phyloP scores from a whole-genome alignment of 2,113 vertebrate species.

The Platichthys flesus region DNA sequence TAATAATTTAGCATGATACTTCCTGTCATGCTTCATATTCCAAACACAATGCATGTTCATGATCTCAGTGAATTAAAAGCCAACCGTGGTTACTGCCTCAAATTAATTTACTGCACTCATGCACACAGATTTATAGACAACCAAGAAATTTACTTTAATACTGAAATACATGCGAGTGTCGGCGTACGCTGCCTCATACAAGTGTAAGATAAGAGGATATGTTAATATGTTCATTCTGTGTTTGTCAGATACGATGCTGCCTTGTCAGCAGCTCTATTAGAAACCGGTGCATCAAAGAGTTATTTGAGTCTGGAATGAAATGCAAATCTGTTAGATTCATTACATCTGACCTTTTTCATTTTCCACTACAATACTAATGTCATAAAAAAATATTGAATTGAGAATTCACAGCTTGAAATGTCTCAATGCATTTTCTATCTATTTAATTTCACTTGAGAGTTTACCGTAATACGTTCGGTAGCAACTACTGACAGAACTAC shows the following conservation, averaged over 20 bases:
- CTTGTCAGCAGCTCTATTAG: too few species aligned
- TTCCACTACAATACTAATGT: background rate
- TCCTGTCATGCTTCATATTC: constrained; percentile 40
- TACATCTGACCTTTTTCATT: background rate
- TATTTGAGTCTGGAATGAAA: background rate
- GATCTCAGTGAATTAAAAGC: constrained; percentile 29
- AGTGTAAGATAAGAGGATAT: constrained; percentile 5
- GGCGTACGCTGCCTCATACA: background rate
- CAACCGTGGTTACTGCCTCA: constrained; percentile 8
- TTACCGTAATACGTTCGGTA: background rate
- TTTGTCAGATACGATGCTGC: background rate
- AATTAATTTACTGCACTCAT: constrained; percentile 21
- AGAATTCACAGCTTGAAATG: constrained; percentile 7
- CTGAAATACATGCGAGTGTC: background rate
- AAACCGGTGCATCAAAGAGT: constrained; percentile 1
- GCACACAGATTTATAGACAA: background rate
- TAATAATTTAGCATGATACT: constrained; percentile 30
- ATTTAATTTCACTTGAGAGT: background rate
- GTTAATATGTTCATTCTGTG: background rate
- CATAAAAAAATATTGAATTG: background rate
- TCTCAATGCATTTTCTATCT: background rate
- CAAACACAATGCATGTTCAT: constrained; percentile 32
- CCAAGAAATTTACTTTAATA: background rate
- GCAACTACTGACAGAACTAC: constrained; percentile 5
- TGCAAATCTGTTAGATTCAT: background rate